phyloP scores from a whole-genome alignment of 2,888 invertebrate species.

The Drosophila testacea region DNA sequence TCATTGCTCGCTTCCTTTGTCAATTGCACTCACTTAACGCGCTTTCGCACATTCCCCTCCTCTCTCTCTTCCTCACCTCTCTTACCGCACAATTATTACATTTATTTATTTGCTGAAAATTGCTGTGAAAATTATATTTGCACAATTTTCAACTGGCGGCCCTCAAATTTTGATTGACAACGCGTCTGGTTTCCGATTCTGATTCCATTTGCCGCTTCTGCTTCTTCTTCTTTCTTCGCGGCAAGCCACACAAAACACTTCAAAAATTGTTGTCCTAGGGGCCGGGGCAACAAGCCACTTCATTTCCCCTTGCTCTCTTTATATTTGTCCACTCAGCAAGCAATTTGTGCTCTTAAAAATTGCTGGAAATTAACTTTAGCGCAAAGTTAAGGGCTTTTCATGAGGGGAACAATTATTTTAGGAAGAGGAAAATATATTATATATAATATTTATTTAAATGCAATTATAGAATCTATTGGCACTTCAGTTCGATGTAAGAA shows the following conservation, averaged over 20 bases:
- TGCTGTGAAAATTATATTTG: slow-evolving; percentile 79
- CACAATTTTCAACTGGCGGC: slow-evolving; percentile 62
- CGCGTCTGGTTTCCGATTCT: slow-evolving; percentile 23
- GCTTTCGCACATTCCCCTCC: slow-evolving; percentile 14
- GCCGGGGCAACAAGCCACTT: slow-evolving; percentile 6
- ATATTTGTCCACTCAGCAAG: slow-evolving; percentile 38
- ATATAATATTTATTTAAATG: no score
- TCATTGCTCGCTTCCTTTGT: slow-evolving; percentile 75
- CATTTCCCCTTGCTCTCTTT: slow-evolving; percentile 20
- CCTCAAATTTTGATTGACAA: slow-evolving; percentile 51
- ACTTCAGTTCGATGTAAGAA: no score
- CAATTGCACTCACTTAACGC: slow-evolving; percentile 77
- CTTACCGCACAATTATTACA: slow-evolving; percentile 46
- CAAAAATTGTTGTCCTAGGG: slow-evolving; percentile 48
- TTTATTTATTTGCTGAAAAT: slow-evolving; percentile 65
- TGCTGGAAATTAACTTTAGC: slow-evolving; percentile 46
- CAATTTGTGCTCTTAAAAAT: slow-evolving; percentile 39
- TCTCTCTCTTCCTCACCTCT: background rate
- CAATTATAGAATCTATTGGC: no score
- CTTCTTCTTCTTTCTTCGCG: slow-evolving; percentile 39
- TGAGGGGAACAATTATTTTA: slow-evolving; percentile 15
- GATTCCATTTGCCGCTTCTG: slow-evolving; percentile 16
- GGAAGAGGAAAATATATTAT: background rate
- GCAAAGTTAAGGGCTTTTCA: slow-evolving; percentile 61
- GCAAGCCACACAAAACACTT: slow-evolving; percentile 68